Evolutionary conservation across 1,140 invertebrate species (phyloP), one percentile per base, ranked within the genome.

Genomic region (Thaumetopoea pityocampa): DNA sequence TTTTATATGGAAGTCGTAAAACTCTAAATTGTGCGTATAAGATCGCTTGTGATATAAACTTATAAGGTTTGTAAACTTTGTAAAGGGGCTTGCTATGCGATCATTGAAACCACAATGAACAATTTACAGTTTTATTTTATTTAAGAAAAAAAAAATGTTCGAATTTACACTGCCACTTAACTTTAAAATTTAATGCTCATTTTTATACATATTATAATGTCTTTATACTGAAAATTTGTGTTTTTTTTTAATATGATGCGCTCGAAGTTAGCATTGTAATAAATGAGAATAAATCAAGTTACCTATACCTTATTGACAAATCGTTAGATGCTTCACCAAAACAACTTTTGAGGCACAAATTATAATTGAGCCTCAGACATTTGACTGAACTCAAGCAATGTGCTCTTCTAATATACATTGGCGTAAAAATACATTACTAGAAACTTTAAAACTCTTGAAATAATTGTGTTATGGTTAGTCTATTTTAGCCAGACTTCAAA

Each of bases 151-250:
- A 49, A 57, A 38, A 37, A 51, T 33, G 32, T 52, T 54, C 43
- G 48, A 56, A 47, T 56, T 58, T 68, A 72, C 73, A 78, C 73
- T 78, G 73, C 73, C 73, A 78, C 60, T 74, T 53, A 59, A 57
- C 35, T 41, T 51, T 54, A 56, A n/a, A 28, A 60, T 58, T 63
- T 68, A 41, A 37, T 37, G 18, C 26, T 16, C 17, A 32, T 22
- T 45, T 40, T 44, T 51, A 40, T 40, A 40, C 28, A 23, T 26
- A 22, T 44, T 44, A 44, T 24, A 36, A 37, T 43, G 29, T 35
- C 42, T 28, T 49, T 28, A 36, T 23, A 41, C 16, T 27, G 16
- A 34, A 47, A 19, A 40, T 33, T 26, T 23, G 19, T 20, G 30
- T 42, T 50, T 50, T 41, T 28, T 41, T 23, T 38, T 38, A 33